Conservation (phyloP, 2,113 vertebrate species). For the Diphyllodes magnificus region DNA sequence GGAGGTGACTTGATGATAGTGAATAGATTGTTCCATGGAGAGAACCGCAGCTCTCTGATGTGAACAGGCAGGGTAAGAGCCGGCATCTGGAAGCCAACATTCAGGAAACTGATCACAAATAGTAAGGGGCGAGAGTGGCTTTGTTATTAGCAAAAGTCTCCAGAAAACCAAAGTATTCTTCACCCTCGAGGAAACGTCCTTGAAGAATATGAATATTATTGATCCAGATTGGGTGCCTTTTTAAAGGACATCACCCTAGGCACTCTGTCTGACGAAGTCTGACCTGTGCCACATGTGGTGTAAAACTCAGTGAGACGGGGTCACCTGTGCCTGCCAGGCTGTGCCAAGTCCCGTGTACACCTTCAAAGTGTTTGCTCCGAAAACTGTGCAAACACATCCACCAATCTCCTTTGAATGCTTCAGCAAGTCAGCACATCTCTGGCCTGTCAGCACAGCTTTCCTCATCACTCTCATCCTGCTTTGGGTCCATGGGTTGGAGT, state of each 20-base stretch:
- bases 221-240: neutral
- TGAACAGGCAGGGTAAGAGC: neutral
- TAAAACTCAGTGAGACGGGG: rapidly evolving
- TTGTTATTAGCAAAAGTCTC: neutral
- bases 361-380: neutral
- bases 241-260: neutral
- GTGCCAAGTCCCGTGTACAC: rapidly evolving
- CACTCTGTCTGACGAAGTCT: neutral
- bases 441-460: neutral
- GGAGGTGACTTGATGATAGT: neutral
- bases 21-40: neutral
- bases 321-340: neutral
- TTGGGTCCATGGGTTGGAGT: neutral
- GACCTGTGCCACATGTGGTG: rapidly evolving
- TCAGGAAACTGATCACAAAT: neutral
- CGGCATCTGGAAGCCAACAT: neutral
- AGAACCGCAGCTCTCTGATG: neutral
- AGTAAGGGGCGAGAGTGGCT: neutral
- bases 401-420: neutral
- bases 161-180: neutral
- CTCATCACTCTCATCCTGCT: neutral
- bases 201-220: neutral
- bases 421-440: neutral
- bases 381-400: neutral
- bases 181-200: neutral